Evolutionary conservation across 2,888 invertebrate species (phyloP).

Genomic region (Acrocera orbiculus): DNA sequence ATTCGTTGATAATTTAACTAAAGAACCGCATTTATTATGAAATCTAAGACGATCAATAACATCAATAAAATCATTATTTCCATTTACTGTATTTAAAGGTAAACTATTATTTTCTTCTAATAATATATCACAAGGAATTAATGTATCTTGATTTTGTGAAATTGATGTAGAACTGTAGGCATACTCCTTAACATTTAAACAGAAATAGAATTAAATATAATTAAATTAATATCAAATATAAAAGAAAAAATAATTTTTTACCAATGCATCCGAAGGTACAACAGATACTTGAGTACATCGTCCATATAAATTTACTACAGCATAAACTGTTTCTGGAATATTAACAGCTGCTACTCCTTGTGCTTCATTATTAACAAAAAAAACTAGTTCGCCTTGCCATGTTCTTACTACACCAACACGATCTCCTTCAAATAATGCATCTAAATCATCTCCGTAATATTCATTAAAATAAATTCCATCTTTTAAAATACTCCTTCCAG

Average conservation of each 20-base stretch:
- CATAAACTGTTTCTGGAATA: conserved; percentile 56
- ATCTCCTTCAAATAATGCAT: conserved; percentile 65
- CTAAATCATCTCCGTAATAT: conserved; percentile 70
- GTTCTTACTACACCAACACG: conserved; percentile 72
- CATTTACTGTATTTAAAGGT: neutral
- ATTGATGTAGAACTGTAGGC: conserved; percentile 15
- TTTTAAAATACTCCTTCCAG: conserved; percentile 66
- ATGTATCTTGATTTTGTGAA: conserved; percentile 27
- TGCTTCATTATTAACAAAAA: conserved; percentile 75
- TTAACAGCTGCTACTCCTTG: conserved; percentile 69
- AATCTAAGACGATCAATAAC: conserved; percentile 54
- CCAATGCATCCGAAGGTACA: conserved; percentile 18
- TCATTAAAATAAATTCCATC: conserved; percentile 69
- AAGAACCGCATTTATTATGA: conserved; percentile 72
- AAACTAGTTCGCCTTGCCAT: conserved; percentile 62
- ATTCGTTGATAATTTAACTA: conserved; percentile 70
- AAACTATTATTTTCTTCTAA: conserved; percentile 2
- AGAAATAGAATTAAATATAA: neutral
- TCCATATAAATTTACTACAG: conserved; percentile 65
- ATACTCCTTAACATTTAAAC: conserved; percentile 14
- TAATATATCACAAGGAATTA: conserved; percentile 20
- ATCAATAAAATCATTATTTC: conserved; percentile 21
- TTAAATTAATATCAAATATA: neutral
- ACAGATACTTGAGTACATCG: conserved; percentile 62
- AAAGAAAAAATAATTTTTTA: conserved; percentile 4